phyloP scores from a whole-genome alignment of 2,888 invertebrate genomes.

The Schizotus pectinicornis region DNA sequence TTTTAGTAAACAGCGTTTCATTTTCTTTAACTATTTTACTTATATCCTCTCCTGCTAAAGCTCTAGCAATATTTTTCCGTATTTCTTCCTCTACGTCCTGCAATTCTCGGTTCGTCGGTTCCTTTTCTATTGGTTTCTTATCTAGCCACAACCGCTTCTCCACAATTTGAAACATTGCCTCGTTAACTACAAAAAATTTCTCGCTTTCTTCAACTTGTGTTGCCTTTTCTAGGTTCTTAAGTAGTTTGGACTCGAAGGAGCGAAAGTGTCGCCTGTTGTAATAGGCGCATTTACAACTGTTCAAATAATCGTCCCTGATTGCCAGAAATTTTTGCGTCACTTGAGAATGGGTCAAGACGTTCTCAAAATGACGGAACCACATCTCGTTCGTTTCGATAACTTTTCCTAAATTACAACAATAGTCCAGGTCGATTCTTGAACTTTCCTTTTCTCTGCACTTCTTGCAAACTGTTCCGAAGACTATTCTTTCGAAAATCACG shows the following conservation, averaged over 20 bases:
- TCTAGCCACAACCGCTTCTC: constrained; percentile 1
- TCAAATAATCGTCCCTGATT: constrained; percentile 7
- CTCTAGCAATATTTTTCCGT: not conserved
- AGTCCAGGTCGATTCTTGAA: not conserved
- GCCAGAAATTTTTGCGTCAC: constrained; percentile 8
- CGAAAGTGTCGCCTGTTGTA: constrained; percentile 20
- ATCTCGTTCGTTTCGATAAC: constrained; percentile 6
- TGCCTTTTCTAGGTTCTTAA: not conserved
- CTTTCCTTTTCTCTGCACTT: too few relatives aligned
- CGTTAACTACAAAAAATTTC: not conserved
- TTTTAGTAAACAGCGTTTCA: not conserved
- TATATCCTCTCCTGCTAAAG: not conserved
- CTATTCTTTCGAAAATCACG: too few relatives aligned
- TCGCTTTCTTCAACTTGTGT: not conserved
- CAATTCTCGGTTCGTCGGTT: not conserved
- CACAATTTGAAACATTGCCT: constrained; percentile 2
- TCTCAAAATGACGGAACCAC: constrained; percentile 11
- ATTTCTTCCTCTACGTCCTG: not conserved
- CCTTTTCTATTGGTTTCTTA: not conserved
- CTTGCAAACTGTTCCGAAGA: too few relatives aligned
- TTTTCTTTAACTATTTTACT: not conserved
- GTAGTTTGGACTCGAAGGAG: not conserved
- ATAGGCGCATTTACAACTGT: constrained; percentile 11
- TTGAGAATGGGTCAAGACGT: constrained; percentile 1
- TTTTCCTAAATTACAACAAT: constrained; percentile 6